Evolutionary conservation across 2,888 invertebrate species (phyloP).

Genomic region (Flabesymbios commensalis): DNA sequence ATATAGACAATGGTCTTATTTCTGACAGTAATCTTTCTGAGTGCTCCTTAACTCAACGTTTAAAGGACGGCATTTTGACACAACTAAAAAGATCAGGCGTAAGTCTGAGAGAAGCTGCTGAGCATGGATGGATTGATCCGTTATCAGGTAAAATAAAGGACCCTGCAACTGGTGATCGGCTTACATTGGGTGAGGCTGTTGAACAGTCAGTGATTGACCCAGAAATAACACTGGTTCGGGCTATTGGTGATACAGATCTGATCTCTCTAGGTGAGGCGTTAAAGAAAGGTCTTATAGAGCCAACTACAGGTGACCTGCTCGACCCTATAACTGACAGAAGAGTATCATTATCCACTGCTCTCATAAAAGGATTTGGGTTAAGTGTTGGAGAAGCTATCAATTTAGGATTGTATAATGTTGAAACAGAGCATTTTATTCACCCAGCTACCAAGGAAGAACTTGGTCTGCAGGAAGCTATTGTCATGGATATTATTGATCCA

Average conservation of each 20-base stretch:
- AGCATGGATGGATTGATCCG: neutral
- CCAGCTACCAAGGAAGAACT: conserved; percentile 74
- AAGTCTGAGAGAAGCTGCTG: neutral
- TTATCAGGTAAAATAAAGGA: neutral
- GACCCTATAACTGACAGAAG: neutral
- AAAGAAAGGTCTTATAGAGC: neutral
- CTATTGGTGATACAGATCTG: too few relatives aligned
- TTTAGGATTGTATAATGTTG: conserved; percentile 82
- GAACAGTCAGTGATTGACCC: conserved; percentile 40
- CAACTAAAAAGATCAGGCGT: neutral
- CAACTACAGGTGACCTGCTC: neutral
- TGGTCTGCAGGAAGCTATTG: neutral
- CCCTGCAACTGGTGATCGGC: neutral
- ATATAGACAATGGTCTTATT: too few relatives aligned
- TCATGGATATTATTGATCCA: too few relatives aligned
- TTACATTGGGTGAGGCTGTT: conserved; percentile 32
- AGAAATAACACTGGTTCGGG: too few relatives aligned
- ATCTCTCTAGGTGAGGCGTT: conserved; percentile 19
- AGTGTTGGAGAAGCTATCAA: conserved; percentile 67
- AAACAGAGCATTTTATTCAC: conserved; percentile 75
- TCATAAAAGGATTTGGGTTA: neutral
- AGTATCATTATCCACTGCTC: neutral
- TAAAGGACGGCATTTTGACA: too few relatives aligned
- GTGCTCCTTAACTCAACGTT: too few relatives aligned
- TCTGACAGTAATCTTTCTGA: too few relatives aligned